Conservation (phyloP, 2,113 vertebrate genomes). For the Stegastes partitus region DNA sequence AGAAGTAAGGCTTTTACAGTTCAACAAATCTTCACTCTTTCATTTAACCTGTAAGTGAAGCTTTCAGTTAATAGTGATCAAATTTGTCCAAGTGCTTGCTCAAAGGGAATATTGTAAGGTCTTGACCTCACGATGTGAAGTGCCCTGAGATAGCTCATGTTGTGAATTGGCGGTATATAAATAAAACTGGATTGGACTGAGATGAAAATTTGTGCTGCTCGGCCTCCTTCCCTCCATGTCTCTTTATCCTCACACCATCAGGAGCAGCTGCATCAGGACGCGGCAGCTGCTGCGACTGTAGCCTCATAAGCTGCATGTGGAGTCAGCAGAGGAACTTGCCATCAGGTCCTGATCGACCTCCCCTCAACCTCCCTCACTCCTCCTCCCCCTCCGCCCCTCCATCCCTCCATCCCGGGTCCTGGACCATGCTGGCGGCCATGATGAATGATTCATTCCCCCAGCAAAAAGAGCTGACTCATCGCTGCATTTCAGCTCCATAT, state of each 20-base stretch:
- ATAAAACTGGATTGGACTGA: too few species aligned
- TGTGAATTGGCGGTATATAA: too few species aligned
- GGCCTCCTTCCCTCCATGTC: background rate
- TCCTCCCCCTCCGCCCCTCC: conserved; percentile 28
- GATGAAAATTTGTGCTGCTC: background rate
- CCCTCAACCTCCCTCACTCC: conserved; percentile 41
- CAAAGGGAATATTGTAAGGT: too few species aligned
- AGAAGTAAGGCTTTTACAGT: too few species aligned
- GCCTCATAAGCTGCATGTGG: conserved; percentile 46
- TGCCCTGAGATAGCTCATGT: too few species aligned
- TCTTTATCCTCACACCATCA: background rate
- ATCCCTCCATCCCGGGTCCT: conserved; percentile 41
- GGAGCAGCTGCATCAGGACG: conserved; percentile 11
- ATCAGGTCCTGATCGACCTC: conserved; percentile 74
- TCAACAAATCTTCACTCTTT: background rate
- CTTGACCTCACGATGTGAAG: too few species aligned
- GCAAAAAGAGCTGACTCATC: conserved; percentile 80
- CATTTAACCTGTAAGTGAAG: background rate
- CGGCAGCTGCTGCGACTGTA: background rate
- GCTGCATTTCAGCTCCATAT: conserved; percentile 64
- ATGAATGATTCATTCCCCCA: conserved; percentile 84
- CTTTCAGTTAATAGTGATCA: background rate
- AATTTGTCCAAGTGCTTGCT: background rate
- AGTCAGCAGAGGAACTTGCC: conserved; percentile 77
- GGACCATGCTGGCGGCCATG: conserved; percentile 74